Evolutionary conservation across 2,888 invertebrate species (phyloP), one percentile per base, ranked within the genome.

Genomic region (Acanthoscelides obtectus): DNA sequence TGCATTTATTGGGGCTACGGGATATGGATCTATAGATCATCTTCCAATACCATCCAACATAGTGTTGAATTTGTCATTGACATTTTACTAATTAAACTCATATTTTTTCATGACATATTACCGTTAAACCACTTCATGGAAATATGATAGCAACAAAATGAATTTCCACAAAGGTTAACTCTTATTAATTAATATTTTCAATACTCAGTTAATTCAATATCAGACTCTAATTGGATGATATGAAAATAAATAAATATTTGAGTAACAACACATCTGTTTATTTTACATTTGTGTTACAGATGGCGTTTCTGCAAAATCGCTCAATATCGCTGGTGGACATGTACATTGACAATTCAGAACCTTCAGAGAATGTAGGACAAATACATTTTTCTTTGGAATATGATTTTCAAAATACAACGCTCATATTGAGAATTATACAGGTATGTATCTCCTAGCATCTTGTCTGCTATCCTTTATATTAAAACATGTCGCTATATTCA

Each of bases 331-430:
- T 96, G 89, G 94, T 95, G 86, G 96, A 96, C 85, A 96, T 96
- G 95, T 96, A 96, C 88, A 95, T 96, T 86, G 96, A 96, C 87
- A 95, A 94, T 86, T 92, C 94, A 73, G 96, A 96, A 86, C 94
- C 96, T 0, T 94, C 94, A 79, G 96, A 96, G 87, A 96, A 96
- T 87, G 96, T 96, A 78, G 96, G 96, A 71, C 96, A 96, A 87
- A 96, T 96, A 80, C 96, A 96, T 86, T 96, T 96, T 88, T 95
- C 95, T 71, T 87, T 96, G 85, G 96, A 96, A 86, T 96, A 96
- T 86, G 96, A 96, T 88, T 96, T 95, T 87, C 95, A 95, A 88
- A 95, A 95, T 81, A 95, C 95, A 75, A 96, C 96, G 75, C 90
- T 96, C 81, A 94, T 96, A 82, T 87, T 96, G 80, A 93, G 94